Percentiles rank a stretch among this genome's conserved stretches.
These are phyloP conservation scores for Neomorphus geoffroyi DNA, from an alignment of 2,797 vertebrate species.

Conservation along the genomic window DNA sequence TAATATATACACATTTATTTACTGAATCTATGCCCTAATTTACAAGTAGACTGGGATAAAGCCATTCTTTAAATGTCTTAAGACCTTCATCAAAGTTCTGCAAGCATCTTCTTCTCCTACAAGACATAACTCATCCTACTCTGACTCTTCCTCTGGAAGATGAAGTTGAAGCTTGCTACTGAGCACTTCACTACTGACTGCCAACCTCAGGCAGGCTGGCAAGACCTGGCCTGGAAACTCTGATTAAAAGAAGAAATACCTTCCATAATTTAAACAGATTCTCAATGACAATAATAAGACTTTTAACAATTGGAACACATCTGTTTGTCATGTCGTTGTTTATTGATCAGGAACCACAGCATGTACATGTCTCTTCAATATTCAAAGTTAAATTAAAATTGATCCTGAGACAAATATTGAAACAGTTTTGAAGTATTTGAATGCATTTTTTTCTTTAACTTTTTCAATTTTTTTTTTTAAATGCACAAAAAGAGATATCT, in stretches of 20 bases:
- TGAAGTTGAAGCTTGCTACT: background rate
- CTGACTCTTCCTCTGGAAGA: background rate
- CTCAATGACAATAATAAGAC: background rate
- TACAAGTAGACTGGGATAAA: background rate
- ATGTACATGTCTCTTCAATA: background rate
- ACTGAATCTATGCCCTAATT: background rate
- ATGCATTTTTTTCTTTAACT: background rate
- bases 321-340: background rate
- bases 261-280: background rate
- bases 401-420: conserved; percentile 31
- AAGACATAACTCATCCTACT: background rate
- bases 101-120: background rate
- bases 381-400: conserved; percentile 46
- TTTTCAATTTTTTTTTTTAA: background rate
- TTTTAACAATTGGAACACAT: conserved; percentile 6
- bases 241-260: background rate
- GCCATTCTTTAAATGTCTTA: background rate
- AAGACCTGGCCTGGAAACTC: background rate
- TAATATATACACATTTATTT: background rate
- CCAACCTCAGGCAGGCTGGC: background rate
- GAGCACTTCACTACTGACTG: background rate
- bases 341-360: background rate
- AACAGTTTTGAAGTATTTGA: background rate
- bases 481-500: background rate
- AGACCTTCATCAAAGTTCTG: background rate